phyloP scores from a whole-genome alignment of 2,888 invertebrate species.

The Agriopis leucophaearia region DNA sequence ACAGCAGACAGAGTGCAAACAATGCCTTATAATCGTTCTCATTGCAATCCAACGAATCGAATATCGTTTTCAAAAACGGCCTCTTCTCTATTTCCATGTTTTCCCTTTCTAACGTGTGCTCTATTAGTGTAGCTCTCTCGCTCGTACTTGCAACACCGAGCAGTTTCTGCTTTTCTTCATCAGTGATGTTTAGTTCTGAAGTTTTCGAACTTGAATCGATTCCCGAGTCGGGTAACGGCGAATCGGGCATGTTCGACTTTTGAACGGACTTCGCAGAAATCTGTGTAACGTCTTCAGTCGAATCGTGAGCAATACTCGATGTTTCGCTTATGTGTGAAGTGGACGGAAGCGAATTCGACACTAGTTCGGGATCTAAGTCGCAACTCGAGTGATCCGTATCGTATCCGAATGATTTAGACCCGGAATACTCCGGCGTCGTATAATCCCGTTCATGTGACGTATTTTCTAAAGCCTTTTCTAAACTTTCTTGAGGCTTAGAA shows the following conservation, averaged over 20 bases:
- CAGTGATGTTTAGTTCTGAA: slow-evolving; percentile 90
- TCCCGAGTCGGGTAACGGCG: slow-evolving; percentile 80
- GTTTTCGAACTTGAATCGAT: slow-evolving; percentile 75
- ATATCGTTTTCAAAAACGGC: slow-evolving; percentile 95
- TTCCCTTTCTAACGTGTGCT: slow-evolving; percentile 70
- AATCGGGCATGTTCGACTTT: slow-evolving; percentile 81
- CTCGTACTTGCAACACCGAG: slow-evolving; percentile 60
- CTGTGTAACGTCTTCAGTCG: slow-evolving; percentile 81
- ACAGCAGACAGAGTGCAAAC: slow-evolving; percentile 95
- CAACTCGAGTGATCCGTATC: slow-evolving; percentile 83
- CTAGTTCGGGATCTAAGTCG: slow-evolving; percentile 81
- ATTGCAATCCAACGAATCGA: slow-evolving; percentile 94
- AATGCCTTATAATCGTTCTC: slow-evolving; percentile 98
- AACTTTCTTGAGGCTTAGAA: slow-evolving; percentile 90
- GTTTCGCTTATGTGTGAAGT: slow-evolving; percentile 83
- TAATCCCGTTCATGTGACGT: slow-evolving; percentile 79
- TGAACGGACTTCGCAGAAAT: slow-evolving; percentile 59
- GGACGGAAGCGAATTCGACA: slow-evolving; percentile 82
- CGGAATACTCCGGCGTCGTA: slow-evolving; percentile 77
- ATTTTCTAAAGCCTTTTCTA: slow-evolving; percentile 90
- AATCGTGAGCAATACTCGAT: slow-evolving; percentile 80
- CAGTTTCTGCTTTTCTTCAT: slow-evolving; percentile 95
- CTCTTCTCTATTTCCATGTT: slow-evolving; percentile 85
- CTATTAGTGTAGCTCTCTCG: slow-evolving; percentile 61
- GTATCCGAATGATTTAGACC: slow-evolving; percentile 72